A percentile compares a stretch with the other conserved stretches of the same genome.
Conservation (phyloP, 37 sponge, comb jelly and placozoan genomes). For the Haliclona indistincta region DNA sequence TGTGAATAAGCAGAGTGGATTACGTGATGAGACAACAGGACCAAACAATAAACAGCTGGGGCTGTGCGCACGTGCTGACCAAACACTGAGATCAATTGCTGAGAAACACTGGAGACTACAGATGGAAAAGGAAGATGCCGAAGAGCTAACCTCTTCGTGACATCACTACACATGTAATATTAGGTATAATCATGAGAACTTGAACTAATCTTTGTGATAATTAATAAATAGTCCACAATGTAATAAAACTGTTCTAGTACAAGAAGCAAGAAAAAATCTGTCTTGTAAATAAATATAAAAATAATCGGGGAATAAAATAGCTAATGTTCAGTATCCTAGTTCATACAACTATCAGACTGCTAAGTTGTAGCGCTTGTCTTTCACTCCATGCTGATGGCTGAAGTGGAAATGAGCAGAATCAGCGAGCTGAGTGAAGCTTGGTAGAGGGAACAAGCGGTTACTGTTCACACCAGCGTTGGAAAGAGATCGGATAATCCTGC, state of each 20-base stretch:
- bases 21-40: no score
- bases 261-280: no score
- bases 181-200: no score
- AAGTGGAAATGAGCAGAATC: constrained; percentile 33
- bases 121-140: constrained; percentile 50
- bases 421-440: constrained; percentile 27
- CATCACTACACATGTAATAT: no score
- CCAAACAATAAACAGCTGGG: no score
- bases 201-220: no score
- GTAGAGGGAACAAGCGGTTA: not conserved
- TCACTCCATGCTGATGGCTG: constrained; percentile 35
- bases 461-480: not conserved
- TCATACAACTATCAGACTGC: not conserved
- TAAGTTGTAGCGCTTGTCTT: constrained; percentile 33
- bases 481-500: not conserved
- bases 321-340: no score
- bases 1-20: not conserved
- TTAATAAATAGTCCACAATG: no score
- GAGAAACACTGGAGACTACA: constrained; percentile 57
- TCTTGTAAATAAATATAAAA: no score
- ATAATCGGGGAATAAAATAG: no score
- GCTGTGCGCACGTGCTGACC: constrained; percentile 13
- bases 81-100: constrained; percentile 42
- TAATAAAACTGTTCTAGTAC: no score
- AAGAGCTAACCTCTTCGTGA: no score